phyloP scores from a whole-genome alignment of 2,113 vertebrate species.

The Thermophis baileyi region DNA sequence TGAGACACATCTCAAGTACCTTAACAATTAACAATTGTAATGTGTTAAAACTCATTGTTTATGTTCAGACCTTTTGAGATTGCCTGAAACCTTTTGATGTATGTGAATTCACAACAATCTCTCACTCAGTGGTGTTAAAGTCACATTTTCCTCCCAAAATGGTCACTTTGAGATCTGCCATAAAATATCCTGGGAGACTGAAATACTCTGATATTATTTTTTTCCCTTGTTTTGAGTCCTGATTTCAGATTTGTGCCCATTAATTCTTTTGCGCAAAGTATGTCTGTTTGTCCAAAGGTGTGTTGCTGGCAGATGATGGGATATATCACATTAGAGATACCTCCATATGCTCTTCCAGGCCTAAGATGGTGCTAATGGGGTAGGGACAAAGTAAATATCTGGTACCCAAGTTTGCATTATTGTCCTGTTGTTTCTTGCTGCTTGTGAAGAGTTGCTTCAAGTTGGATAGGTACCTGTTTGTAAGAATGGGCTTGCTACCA shows the following conservation, averaged over 20 bases:
- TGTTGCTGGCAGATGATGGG: background rate
- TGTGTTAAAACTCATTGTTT: background rate
- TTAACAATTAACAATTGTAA: background rate
- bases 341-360: background rate
- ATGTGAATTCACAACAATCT: background rate
- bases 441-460: background rate
- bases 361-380: background rate
- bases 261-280: background rate
- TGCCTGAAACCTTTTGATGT: background rate
- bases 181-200: background rate
- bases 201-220: background rate
- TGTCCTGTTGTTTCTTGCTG: background rate
- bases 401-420: background rate
- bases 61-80: background rate
- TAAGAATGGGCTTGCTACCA: background rate
- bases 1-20: background rate
- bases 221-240: background rate
- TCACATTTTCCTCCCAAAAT: background rate
- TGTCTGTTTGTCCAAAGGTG: background rate
- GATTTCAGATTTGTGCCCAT: background rate
- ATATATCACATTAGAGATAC: background rate
- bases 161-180: background rate
- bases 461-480: background rate
- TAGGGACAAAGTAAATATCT: background rate
- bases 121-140: background rate